Evolutionary conservation across 2,797 vertebrate genomes (phyloP).

Genomic region (Catostomus latipinnis): DNA sequence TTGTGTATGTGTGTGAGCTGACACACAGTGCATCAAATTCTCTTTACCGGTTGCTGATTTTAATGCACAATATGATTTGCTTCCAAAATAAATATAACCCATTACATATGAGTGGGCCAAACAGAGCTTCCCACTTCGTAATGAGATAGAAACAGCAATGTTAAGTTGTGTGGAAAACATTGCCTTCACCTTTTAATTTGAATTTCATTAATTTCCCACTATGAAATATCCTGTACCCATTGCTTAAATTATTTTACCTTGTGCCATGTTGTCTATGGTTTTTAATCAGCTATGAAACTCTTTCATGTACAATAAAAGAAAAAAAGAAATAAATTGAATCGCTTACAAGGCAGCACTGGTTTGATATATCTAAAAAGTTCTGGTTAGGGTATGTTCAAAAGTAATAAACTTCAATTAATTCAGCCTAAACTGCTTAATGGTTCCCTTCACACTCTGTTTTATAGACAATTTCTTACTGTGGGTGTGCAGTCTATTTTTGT

Average conservation of each 20-base stretch:
- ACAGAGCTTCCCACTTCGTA: slow-evolving; percentile 21
- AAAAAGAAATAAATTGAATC: not conserved
- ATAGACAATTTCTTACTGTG: no score
- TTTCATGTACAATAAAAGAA: not conserved
- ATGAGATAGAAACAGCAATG: slow-evolving; percentile 25
- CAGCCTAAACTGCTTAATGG: no score
- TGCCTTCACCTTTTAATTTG: slow-evolving; percentile 21
- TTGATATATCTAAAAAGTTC: no score
- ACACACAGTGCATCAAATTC: slow-evolving; percentile 14
- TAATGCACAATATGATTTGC: slow-evolving; percentile 32
- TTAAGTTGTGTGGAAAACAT: slow-evolving; percentile 34
- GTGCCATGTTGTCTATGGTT: slow-evolving; percentile 7
- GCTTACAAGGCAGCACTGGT: not conserved
- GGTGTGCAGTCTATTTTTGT: no score
- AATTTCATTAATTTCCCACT: not conserved
- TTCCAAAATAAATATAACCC: slow-evolving; percentile 31
- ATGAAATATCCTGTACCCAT: slow-evolving; percentile 12
- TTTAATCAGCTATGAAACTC: slow-evolving; percentile 15
- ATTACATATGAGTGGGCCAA: slow-evolving; percentile 3
- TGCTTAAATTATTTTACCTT: slow-evolving; percentile 9
- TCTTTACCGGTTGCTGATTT: slow-evolving; percentile 40
- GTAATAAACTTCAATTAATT: no score
- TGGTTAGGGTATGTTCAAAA: no score
- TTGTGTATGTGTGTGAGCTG: slow-evolving; percentile 44
- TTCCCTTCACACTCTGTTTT: no score